These are phyloP conservation scores for Iphiclides podalirius DNA, from an alignment of 2,888 invertebrate species.

Conservation along the genomic window DNA sequence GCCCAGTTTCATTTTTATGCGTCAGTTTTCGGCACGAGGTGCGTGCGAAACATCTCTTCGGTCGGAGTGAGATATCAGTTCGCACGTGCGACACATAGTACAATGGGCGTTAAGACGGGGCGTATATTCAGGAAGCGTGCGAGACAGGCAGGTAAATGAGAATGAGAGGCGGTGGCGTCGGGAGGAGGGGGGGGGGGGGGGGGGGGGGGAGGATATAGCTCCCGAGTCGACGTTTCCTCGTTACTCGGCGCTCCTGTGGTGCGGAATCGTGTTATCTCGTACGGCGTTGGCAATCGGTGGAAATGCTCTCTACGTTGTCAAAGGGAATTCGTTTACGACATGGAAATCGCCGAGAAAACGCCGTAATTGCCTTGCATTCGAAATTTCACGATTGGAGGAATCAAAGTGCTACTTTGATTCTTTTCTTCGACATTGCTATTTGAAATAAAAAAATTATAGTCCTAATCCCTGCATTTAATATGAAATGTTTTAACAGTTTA, in stretches of 20 bases:
- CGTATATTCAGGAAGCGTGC: conserved; percentile 38
- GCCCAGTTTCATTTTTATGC: background rate
- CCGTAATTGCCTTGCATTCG: too few relatives aligned
- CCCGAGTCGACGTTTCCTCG: conserved; percentile 35
- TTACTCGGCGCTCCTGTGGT: conserved; percentile 27
- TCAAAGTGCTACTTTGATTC: too few relatives aligned
- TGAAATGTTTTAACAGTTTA: too few relatives aligned
- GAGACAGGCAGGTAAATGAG: conserved; percentile 39
- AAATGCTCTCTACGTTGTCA: conserved; percentile 23
- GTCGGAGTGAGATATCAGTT: conserved; percentile 6
- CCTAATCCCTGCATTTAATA: too few relatives aligned
- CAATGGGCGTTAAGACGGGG: conserved; percentile 17
- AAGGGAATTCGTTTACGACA: background rate
- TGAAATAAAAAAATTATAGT: too few relatives aligned
- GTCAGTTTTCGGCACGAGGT: background rate
- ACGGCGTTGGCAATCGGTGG: too few relatives aligned
- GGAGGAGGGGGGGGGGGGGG: background rate
- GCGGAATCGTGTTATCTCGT: background rate
- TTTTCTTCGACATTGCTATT: too few relatives aligned
- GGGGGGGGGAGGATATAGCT: conserved; percentile 26
- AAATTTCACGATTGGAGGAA: background rate
- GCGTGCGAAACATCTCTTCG: background rate
- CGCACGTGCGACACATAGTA: conserved; percentile 10
- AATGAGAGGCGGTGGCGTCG: background rate
- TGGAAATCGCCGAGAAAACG: too few relatives aligned